A percentile compares a stretch with the other conserved stretches of the same genome.
Evolutionary conservation across 2,888 invertebrate species (phyloP).

Genomic region (Mimas tiliae): DNA sequence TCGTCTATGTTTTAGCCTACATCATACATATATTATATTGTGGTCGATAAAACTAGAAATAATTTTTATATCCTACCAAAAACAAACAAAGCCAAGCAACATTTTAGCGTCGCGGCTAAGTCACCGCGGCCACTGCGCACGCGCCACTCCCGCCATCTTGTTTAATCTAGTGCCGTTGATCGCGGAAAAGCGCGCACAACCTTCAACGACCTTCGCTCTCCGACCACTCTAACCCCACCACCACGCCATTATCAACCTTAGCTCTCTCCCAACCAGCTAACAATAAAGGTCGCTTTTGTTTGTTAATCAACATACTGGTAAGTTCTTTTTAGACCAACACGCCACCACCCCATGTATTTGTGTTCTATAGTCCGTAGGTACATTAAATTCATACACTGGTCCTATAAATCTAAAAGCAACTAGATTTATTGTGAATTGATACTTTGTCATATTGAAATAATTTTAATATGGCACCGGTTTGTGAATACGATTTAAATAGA

Average conservation of each 20-base stretch:
- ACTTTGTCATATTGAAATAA: conserved; percentile 69
- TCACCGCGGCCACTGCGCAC: conserved; percentile 75
- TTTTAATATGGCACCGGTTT: conserved; percentile 48
- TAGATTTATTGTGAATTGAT: conserved; percentile 67
- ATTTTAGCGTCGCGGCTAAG: conserved; percentile 65
- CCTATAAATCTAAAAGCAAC: conserved; percentile 69
- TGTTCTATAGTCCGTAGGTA: conserved; percentile 64
- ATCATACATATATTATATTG: no score
- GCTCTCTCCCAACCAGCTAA: conserved; percentile 32
- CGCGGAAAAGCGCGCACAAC: conserved; percentile 84
- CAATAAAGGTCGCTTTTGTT: conserved; percentile 40
- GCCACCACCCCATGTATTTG: conserved; percentile 64
- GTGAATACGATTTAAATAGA: conserved; percentile 29
- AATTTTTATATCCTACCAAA: conserved; percentile 22
- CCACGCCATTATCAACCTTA: conserved; percentile 49
- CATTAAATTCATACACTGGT: conserved; percentile 68
- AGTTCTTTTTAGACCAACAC: conserved; percentile 38
- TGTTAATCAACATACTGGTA: conserved; percentile 36
- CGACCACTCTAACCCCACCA: conserved; percentile 66
- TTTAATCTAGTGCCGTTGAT: conserved; percentile 83
- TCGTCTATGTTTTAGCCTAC: no score
- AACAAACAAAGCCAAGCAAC: conserved; percentile 51
- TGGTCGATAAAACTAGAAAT: background rate
- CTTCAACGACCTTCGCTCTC: conserved; percentile 85
- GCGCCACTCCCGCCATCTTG: conserved; percentile 83